Evolutionary conservation across 2,113 vertebrate genomes (phyloP), one percentile per base, ranked within the genome.

Genomic region (Alaudala cheleensis): DNA sequence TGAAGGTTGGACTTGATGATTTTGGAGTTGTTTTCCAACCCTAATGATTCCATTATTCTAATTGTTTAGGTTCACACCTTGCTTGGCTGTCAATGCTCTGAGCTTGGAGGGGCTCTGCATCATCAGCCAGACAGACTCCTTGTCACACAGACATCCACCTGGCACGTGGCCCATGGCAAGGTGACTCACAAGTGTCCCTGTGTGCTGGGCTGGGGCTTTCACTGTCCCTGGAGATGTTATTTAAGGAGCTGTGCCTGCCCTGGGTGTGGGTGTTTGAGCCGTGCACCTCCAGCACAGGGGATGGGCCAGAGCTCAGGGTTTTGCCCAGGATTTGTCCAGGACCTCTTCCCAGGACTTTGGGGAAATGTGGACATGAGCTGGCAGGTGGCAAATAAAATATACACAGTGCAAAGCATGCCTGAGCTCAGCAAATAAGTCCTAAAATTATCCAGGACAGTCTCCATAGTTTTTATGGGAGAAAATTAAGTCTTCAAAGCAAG

Each of bases 401-500:
- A 77, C 85, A 47, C 5, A 21, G 88, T 31, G 69, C 92, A 84
- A 67, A 88, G 56, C 69, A 61, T 34, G 90, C 60, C 93, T 85
- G 84, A 96, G 90, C 90, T 93, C 94, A 89, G 95, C 95, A 95
- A 93, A 89, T 15, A 66, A 95, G 61, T 92, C 93, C 93, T 95
- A 84, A 96, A 89, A 92, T 97, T 92, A 88, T 65, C 95, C 89
- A 90, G 93, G 93, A 74, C 87, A 44, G 92, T 78, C 91, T 94
- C 94, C 93, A 81, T 95, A 96, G 95, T 96, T 93, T 96, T 96
- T 87, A 95, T 92, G 94, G 96, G 88, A 88, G 95, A 96, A 95
- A 91, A 92, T 94, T 81, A 96, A 92, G 83, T 95, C 97, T 97
- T 98, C 96, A 93, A 95, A 97, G 95, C 90, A 95, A 93, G 81